Evolutionary conservation across 1,140 invertebrate genomes (phyloP).

Genomic region (Calliopsis andreniformis): DNA sequence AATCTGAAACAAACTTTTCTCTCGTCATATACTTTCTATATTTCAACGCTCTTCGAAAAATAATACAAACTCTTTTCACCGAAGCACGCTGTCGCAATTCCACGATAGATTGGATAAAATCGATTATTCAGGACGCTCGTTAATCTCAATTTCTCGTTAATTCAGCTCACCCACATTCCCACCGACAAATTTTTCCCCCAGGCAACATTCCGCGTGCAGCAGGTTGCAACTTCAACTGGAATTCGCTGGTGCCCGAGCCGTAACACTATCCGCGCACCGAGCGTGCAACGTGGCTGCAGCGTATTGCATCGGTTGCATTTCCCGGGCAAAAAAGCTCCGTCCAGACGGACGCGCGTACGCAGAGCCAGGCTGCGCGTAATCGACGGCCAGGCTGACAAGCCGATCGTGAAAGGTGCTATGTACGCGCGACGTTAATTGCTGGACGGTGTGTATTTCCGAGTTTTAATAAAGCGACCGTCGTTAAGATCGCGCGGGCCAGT

Average conservation of each 20-base stretch:
- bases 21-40: no score
- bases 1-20: no score
- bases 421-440: conserved; percentile 57
- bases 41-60: no score
- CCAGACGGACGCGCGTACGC: no score
- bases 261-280: neutral
- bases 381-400: conserved; percentile 2
- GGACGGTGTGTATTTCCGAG: conserved; percentile 52
- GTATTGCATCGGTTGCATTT: conserved; percentile 21
- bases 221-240: neutral
- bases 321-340: neutral
- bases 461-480: conserved; percentile 58
- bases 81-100: no score
- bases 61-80: no score
- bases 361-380: neutral
- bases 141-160: no score
- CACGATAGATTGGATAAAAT: no score
- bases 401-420: conserved; percentile 42
- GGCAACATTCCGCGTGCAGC: neutral
- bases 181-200: neutral
- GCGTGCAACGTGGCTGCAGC: neutral
- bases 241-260: neutral
- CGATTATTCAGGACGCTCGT: no score
- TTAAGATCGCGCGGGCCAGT: conserved; percentile 48
- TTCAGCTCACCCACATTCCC: no score